Percentiles rank a stretch among this genome's conserved stretches.
These are phyloP conservation scores for Pipistrellus pipistrellus DNA, from an alignment of 2,797 vertebrate species.

Conservation along the genomic window DNA sequence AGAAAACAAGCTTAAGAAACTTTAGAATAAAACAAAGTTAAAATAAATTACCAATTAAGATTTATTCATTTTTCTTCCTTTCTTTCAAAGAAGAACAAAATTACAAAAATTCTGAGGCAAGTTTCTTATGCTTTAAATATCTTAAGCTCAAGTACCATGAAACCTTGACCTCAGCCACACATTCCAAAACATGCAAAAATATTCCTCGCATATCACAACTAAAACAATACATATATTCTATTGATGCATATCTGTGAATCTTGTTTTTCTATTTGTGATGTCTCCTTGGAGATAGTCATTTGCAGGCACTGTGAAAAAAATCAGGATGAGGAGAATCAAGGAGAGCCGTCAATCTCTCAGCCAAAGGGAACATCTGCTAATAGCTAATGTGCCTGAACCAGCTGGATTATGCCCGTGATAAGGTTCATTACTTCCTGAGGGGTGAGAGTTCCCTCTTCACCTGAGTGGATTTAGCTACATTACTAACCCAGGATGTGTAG, in stretches of 20 bases:
- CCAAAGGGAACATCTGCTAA: conserved; percentile 13
- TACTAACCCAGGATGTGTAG: background rate
- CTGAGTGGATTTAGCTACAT: background rate
- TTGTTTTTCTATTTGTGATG: background rate
- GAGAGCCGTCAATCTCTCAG: background rate
- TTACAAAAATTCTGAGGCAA: background rate
- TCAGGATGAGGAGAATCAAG: background rate
- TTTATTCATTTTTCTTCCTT: background rate
- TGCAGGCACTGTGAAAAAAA: background rate
- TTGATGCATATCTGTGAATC: background rate
- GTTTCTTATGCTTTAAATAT: background rate
- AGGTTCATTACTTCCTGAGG: conserved; percentile 1
- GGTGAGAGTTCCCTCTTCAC: background rate
- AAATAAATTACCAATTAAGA: background rate
- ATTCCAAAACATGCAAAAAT: background rate
- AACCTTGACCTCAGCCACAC: background rate
- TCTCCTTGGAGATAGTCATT: background rate
- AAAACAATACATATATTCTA: background rate
- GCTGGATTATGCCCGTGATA: background rate
- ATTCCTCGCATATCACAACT: background rate
- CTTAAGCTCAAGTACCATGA: background rate
- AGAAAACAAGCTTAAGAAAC: background rate
- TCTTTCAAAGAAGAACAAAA: background rate
- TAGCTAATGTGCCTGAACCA: background rate
- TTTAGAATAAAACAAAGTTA: background rate